Evolutionary conservation across 2,797 vertebrate species (phyloP).

Genomic region (Podargus strigoides): DNA sequence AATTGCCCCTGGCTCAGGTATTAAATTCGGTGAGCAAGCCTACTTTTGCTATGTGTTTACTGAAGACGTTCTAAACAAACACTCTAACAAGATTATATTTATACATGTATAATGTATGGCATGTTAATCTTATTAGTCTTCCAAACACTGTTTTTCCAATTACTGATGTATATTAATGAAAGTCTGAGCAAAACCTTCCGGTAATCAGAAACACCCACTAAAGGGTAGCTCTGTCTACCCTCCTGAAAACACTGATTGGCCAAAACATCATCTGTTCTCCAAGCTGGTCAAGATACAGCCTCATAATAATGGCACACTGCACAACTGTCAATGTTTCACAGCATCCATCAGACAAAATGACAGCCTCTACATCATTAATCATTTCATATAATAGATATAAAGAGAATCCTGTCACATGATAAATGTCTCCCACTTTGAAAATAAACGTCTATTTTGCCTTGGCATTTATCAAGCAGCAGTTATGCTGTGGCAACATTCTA

Average conservation of each 20-base stretch:
- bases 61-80: slow-evolving; percentile 9
- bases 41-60: background rate
- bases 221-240: background rate
- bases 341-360: slow-evolving; percentile 62
- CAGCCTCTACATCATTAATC: slow-evolving; percentile 63
- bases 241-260: slow-evolving; percentile 22
- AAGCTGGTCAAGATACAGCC: slow-evolving; percentile 31
- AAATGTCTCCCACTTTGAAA: slow-evolving; percentile 63
- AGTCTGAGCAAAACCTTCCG: slow-evolving; percentile 20
- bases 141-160: slow-evolving; percentile 1
- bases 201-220: slow-evolving; percentile 29
- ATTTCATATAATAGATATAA: slow-evolving; percentile 62
- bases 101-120: background rate
- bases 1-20: background rate
- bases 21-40: background rate
- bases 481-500: slow-evolving; percentile 12
- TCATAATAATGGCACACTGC: slow-evolving; percentile 31
- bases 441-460: slow-evolving; percentile 61
- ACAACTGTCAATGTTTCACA: slow-evolving; percentile 49
- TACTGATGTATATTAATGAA: slow-evolving; percentile 16
- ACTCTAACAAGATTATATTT: background rate
- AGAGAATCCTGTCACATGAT: slow-evolving; percentile 56
- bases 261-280: slow-evolving; percentile 37
- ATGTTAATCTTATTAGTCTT: slow-evolving; percentile 4
- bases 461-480: slow-evolving; percentile 60